Base-by-base conservation (phyloP, 2,113 vertebrate genomes). In the Lamprotornis superbus region DNA sequence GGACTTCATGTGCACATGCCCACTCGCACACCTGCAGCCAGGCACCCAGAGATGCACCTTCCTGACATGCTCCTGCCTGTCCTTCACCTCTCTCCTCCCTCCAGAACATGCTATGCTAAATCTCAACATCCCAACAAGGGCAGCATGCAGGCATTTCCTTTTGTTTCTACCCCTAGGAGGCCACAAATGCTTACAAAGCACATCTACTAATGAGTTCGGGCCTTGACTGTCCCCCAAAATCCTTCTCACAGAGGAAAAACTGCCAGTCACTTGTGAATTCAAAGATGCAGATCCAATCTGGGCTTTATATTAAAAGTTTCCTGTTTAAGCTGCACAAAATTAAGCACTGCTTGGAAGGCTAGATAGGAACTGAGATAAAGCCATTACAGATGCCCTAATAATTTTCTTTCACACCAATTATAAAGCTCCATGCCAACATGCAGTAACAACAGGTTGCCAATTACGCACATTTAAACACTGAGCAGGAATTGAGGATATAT, bases 401-500 rank as follows among this genome's bases (percentile, higher is more conserved):
- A 88, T 35, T 55, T 89, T 47, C 9, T 71, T 74, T 88, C 71
- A 88, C 24, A 49, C 15, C 67, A 68, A 24, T 70, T 80, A 63
- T 3, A 70, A 77, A 93, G 59, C 50, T 56, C n/a, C 0, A 1
- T 21, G 28, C 53, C 55, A 88, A 56, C 2, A 5, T 71, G 64
- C 69, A 68, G 35, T 37, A 80, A 81, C 89, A 93, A 86, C 83
- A 87, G 75, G 39, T 63, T 90, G 74, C 61, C 49, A 87, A 40
- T 76, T 81, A 52, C 3, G 28, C n/a, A 35, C 22, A 46, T 63
- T 86, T 93, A 89, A 91, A 78, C 31, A 47, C 15, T 40, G 46
- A 79, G n/a, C 27, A 55, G 61, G 46, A 86, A 12, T n/a, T 12
- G 28, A 73, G 42, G 31, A 27, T 46, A 49, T 17, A 15, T 35